Evolutionary conservation across 1,140 invertebrate species (phyloP), one percentile per base, ranked within the genome.

Genomic region (Chrysomallon squamiferum): DNA sequence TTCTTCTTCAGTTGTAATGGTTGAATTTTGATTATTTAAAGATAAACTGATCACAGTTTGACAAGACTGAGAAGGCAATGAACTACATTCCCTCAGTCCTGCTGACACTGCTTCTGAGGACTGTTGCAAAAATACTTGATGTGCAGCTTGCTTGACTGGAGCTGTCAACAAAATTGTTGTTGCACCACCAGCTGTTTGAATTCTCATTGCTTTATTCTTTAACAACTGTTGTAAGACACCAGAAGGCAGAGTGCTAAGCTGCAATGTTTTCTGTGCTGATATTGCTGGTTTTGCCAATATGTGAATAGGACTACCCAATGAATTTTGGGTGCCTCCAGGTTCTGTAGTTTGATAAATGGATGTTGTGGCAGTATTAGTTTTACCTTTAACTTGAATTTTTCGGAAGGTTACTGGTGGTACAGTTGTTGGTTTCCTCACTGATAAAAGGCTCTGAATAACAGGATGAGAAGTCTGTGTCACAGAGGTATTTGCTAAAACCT

Each of bases 191-290:
- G 47, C 57, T 3, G 57, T 64, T 29, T 71, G 67, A 29, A 73
- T 66, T 20, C 62, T 49, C 2, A 64, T 52, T 15, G 67, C 64
- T 38, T 73, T 67, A 38, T 69, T 69, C 32, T 65, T 66, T 4
- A 73, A 32, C 38, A 73, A 45, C 57, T 69, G 60, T 32, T 73
- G 71, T 27, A 73, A 59, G 33, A 68, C 29, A 33, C 56, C 54
- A 6, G 66, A 38, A 20, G 66, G 66, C 7, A 68, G 52, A 13
- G 49, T 25, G 20, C 30, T 56, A 29, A 18, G 9, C 25, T 20
- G 47, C 25, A 20, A n/a, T 38, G 35, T 38, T 38, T 38, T 38
- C 15, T 38, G 35, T 38, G 35, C 5, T 38, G 35, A 7, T 7
- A 15, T 15, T 38, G 35, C 15, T 38, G 35, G 35, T 38, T 38